Percentiles rank a stretch among this genome's conserved stretches.
Conservation (phyloP, 2,797 vertebrate genomes). For the Chelidonichthys spinosus region DNA sequence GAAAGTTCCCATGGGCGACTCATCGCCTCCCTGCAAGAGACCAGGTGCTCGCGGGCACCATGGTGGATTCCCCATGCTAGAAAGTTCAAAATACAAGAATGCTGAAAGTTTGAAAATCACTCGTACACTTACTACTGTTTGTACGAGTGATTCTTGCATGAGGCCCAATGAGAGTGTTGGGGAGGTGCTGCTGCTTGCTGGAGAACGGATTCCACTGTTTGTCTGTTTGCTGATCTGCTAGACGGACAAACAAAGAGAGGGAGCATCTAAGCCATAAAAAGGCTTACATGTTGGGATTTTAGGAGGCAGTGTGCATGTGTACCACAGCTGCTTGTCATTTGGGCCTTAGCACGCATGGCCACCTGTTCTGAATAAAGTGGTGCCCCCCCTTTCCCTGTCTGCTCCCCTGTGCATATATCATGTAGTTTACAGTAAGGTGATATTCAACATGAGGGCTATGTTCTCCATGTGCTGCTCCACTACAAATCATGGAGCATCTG, state of each 20-base stretch:
- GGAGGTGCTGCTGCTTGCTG: neutral
- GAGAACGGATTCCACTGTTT: neutral
- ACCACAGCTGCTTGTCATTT: slow-evolving; percentile 80
- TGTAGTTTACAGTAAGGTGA: slow-evolving; percentile 68
- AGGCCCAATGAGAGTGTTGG: neutral
- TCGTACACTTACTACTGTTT: too few relatives aligned
- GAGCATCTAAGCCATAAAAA: neutral
- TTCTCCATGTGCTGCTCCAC: slow-evolving; percentile 39
- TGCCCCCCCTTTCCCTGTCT: slow-evolving; percentile 31
- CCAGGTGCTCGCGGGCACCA: too few relatives aligned
- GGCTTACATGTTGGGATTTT: slow-evolving; percentile 5
- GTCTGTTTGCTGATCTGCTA: neutral
- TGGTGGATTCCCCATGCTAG: too few relatives aligned
- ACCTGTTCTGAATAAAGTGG: slow-evolving; percentile 82
- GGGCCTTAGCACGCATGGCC: slow-evolving; percentile 73
- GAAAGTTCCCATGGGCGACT: too few relatives aligned
- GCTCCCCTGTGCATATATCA: slow-evolving; percentile 59
- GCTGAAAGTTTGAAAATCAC: too few relatives aligned
- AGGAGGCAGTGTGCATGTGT: slow-evolving; percentile 1
- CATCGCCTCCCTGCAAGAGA: too few relatives aligned
- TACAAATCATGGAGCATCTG: slow-evolving; percentile 57
- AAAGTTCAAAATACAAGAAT: too few relatives aligned
- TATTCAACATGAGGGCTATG: slow-evolving; percentile 64
- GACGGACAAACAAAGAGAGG: neutral
- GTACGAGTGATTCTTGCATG: neutral